These are phyloP conservation scores for Xiphophorus maculatus DNA, from an alignment of 2,113 vertebrate species.

Conservation along the genomic window DNA sequence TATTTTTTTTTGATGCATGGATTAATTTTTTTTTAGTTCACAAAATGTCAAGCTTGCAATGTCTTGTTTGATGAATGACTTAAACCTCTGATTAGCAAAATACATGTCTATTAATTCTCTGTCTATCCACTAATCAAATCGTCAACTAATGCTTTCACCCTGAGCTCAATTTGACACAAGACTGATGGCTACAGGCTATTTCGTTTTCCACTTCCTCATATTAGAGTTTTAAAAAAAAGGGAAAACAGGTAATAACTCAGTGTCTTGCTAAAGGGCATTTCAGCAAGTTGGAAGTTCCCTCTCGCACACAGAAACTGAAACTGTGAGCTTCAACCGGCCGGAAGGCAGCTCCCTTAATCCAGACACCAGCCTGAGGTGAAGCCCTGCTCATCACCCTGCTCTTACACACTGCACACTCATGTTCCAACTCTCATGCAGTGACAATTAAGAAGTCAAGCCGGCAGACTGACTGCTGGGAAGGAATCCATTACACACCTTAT, in stretches of 20 bases:
- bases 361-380: conserved; percentile 37
- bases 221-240: conserved; percentile 13
- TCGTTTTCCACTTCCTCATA: conserved; percentile 11
- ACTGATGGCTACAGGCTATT: conserved; percentile 23
- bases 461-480: conserved; percentile 71
- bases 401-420: conserved; percentile 42
- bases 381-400: conserved; percentile 14
- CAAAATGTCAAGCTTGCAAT: conserved; percentile 4
- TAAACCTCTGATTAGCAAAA: conserved; percentile 12
- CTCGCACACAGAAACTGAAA: conserved; percentile 23
- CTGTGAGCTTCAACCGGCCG: conserved; percentile 13
- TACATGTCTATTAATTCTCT: conserved; percentile 7
- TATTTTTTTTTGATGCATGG: not conserved
- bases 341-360: conserved; percentile 46
- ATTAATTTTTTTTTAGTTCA: not conserved
- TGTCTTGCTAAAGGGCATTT: conserved; percentile 49
- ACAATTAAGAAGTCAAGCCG: conserved; percentile 80
- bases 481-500: conserved; percentile 86
- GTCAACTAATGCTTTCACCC: conserved; percentile 16
- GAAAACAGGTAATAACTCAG: conserved; percentile 24
- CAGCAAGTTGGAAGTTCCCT: conserved; percentile 5
- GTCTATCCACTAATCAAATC: conserved; percentile 16
- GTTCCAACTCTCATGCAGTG: conserved; percentile 48
- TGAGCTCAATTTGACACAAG: conserved; percentile 26
- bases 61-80: conserved; percentile 21